phyloP scores from a whole-genome alignment of 2,888 invertebrate species.

The Hesperia comma region DNA sequence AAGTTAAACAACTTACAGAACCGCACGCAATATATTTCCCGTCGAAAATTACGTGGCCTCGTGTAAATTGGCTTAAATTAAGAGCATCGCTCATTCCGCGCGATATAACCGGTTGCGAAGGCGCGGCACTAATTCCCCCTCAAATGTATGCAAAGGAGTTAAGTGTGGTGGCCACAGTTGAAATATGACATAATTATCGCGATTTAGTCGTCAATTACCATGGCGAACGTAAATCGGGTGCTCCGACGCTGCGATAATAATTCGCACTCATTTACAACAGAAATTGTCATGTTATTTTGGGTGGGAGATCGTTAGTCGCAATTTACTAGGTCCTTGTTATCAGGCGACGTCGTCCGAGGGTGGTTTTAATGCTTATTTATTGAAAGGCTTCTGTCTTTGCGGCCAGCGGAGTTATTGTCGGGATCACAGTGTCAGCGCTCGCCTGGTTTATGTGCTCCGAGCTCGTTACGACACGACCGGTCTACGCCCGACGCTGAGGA shows the following conservation, averaged over 20 bases:
- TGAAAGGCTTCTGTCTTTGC: constrained; percentile 68
- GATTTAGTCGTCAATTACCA: constrained; percentile 65
- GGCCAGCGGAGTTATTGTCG: constrained; percentile 64
- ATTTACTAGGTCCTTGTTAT: constrained; percentile 62
- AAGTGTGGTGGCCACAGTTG: constrained; percentile 49
- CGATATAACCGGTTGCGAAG: constrained; percentile 7
- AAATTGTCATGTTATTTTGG: constrained; percentile 49
- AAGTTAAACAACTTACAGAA: neutral
- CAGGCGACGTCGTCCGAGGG: constrained; percentile 55
- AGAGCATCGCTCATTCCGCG: constrained; percentile 1
- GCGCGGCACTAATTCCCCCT: constrained; percentile 40
- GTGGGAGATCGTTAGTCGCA: constrained; percentile 49
- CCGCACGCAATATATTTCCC: constrained; percentile 10
- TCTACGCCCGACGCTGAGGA: neutral
- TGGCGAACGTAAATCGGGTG: constrained; percentile 53
- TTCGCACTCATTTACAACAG: constrained; percentile 48
- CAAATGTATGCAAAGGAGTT: constrained; percentile 45
- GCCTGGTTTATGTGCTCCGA: constrained; percentile 61
- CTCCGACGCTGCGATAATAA: constrained; percentile 42
- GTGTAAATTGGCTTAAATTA: constrained; percentile 10
- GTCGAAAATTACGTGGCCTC: neutral
- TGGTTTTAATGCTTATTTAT: constrained; percentile 81
- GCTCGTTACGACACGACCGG: constrained; percentile 26
- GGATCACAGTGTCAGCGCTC: constrained; percentile 74
- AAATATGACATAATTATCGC: constrained; percentile 68